phyloP scores from a whole-genome alignment of 2,113 vertebrate genomes.

The Mohoua ochrocephala region DNA sequence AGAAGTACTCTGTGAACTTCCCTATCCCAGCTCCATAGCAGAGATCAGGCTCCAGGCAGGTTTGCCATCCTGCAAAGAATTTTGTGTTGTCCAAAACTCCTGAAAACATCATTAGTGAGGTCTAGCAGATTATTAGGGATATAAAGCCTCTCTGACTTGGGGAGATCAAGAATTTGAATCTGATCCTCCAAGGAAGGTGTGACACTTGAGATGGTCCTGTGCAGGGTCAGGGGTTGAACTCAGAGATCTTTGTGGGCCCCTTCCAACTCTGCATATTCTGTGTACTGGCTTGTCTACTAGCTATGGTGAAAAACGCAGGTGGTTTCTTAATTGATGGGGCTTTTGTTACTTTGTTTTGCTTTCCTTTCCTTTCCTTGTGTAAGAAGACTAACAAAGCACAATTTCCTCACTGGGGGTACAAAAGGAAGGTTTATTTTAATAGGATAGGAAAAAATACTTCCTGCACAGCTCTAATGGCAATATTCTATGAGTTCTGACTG shows the following conservation, averaged over 20 bases:
- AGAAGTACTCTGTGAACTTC: neutral
- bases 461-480: neutral
- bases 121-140: neutral
- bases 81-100: neutral
- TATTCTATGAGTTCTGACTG: neutral
- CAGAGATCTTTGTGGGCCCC: too few species aligned
- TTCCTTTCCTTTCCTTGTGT: neutral
- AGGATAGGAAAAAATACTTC: neutral
- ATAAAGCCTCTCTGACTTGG: neutral
- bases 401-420: neutral
- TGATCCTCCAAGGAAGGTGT: neutral
- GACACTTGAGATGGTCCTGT: neutral
- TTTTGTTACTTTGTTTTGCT: neutral
- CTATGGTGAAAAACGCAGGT: neutral
- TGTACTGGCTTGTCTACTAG: neutral
- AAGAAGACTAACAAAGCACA: neutral
- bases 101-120: neutral
- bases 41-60: neutral
- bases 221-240: neutral
- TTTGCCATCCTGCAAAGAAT: neutral
- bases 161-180: neutral
- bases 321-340: neutral
- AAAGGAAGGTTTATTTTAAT: neutral
- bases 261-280: neutral
- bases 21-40: accelerated